Evolutionary conservation across 2,113 vertebrate species (phyloP), one percentile per base, ranked within the genome.

Genomic region (Protobothrops flavoviridis): DNA sequence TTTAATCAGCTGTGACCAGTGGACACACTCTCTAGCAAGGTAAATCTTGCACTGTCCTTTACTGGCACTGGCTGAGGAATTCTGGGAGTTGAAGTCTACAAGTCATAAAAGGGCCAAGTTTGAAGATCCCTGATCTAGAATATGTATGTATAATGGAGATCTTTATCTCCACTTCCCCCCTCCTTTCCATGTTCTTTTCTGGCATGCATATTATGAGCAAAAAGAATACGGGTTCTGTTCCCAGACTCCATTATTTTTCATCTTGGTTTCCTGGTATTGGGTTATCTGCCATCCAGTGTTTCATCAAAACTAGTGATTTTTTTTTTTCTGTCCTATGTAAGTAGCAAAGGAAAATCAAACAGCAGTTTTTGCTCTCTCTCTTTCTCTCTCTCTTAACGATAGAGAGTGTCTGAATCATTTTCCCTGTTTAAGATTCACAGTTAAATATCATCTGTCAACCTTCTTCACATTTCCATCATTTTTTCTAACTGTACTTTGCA

Each of bases 371-470:
- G 48, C 48, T 50, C 8, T 50, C 7, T 50, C 8, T 50, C 48
- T 50, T 50, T 50, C 48, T 50, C 52, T 3, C 20, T 21, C 7
- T 57, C 24, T 87, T 87, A 26, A 59, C 15, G 85, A 39, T 55
- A 64, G n/a, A 85, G 90, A 52, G 24, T 48, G 10, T 61, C 50
- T 74, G 48, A 59, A 69, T 0, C 0, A 33, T 87, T 93, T 88
- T 43, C 59, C 55, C 15, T 56, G 55, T 56, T 56, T 56, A 56
- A 56, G 55, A 21, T 29, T 91, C 90, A 94, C 24, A 6, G 5
- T 85, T 59, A 57, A 91, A 91, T 64, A 55, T 17, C 23, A 92
- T 89, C 85, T 29, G 45, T 94, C 90, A n/a, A 89, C 91, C 43
- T 3, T 1, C 6, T 39, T 93, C 87, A 24, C 2, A 91, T 7